Evolutionary conservation across 2,888 invertebrate genomes (phyloP), one percentile per base, ranked within the genome.

Genomic region (Scelioninae gen. 1): DNA sequence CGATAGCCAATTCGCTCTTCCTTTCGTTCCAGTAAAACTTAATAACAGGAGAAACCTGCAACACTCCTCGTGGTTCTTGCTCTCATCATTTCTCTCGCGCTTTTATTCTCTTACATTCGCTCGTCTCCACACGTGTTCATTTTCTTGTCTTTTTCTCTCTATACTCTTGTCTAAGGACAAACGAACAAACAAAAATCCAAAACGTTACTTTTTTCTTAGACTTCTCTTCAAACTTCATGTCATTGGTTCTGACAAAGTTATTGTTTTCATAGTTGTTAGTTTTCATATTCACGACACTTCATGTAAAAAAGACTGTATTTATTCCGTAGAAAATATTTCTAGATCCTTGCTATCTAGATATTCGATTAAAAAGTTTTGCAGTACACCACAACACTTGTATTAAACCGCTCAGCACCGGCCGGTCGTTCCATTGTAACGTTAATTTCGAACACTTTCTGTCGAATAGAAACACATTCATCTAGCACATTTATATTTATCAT

Each of bases 391-490:
- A 62, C 63, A 55, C 77, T 78, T 65, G 43, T 55, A 40, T 60
- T 45, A 53, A 58, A n/a, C n/a, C 16, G 16, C 40, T 89, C 88
- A 86, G 55, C 38, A 9, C 85, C 84, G 88, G 88, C 83, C 84
- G 10, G 16, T 11, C 34, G 80, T 53, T 85, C 84, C 88, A 29
- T 88, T 51, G n/a, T n/a, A n/a, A n/a, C n/a, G n/a, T n/a, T 89
- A 85, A 85, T 88, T 87, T 88, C 77, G 63, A 72, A 72, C 69
- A 60, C 62, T 60, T 77, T 87, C n/a, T 89, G 55, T 74, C 88
- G 87, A 89, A 90, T 90, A 90, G 90, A 91, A 91, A 91, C 90
- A 90, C 90, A 89, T 90, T 90, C 87, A 87, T 87, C 87, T 89
- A 89, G 86, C 86, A 88, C 87, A 89, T 87, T 88, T 87, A 88